Base-by-base conservation (phyloP, 1,140 invertebrate genomes). In the Helicoverpa armigera region DNA sequence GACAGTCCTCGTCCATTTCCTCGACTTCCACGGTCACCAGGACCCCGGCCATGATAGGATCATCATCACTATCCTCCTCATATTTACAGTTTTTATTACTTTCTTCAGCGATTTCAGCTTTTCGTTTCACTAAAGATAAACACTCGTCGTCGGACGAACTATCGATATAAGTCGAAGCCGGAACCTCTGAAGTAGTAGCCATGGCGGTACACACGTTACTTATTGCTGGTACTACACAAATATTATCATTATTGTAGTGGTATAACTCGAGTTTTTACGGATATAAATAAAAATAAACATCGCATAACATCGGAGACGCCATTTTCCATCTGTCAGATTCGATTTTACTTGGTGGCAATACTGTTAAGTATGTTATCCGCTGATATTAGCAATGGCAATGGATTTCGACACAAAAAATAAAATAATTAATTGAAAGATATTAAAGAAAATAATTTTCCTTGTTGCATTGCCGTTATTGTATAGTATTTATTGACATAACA, bases 81-180 rank as follows among this genome's bases (percentile, higher is more conserved):
- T 54, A 78, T 51, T 53, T 56, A 60, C 31, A 13, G 29, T 60
- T 51, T 63, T 31, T 79, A 67, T 67, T 76, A 48, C 77, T 82
- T 31, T 48, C 56, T 53, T 65, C 75, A 23, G 73, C 29, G 16
- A 48, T 67, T 74, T 82, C 80, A 61, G 73, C 79, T 81, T 81
- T 86, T 69, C 81, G 72, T 73, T 82, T 86, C 23, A 86, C 31
- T 13, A 58, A 63, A 18, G 70, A 84, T 54, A 86, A 80, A 79
- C 79, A 78, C 65, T 86, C 84, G 69, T 86, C 80, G 10, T 86
- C 84, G 2, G 84, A 86, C 13, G 84, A 86, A 80, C 70, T 79
- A 35, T 86, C 82, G 16, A 72, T 18, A 48, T 70, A 70, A 14
- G 35, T 70, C 63, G 76, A 53, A 9, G 14, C 63, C 10, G 51